Evolutionary conservation across 2,113 vertebrate species (phyloP).

Genomic region (Limanda limanda): DNA sequence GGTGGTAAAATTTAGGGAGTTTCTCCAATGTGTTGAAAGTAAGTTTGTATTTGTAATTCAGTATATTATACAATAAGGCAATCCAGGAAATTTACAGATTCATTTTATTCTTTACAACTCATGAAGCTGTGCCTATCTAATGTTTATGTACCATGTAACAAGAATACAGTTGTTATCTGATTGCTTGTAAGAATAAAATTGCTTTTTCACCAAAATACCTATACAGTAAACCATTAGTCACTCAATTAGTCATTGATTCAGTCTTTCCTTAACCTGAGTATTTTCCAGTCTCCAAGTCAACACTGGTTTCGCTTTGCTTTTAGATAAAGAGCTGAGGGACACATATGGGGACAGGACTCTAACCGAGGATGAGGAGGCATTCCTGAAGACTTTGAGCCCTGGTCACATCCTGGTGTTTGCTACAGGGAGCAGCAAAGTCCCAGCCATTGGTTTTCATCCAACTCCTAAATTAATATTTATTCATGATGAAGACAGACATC

Average conservation of each 20-base stretch:
- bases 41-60: neutral
- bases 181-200: neutral
- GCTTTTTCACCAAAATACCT: neutral
- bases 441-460: neutral
- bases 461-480: neutral
- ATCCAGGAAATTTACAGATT: neutral
- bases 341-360: neutral
- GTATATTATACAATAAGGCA: neutral
- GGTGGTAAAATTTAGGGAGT: neutral
- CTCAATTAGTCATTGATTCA: neutral
- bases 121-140: neutral
- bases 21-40: constrained; percentile 2
- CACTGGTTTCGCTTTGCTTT: neutral
- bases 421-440: neutral
- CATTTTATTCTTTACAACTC: neutral
- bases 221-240: neutral
- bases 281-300: neutral
- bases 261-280: neutral
- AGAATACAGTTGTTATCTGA: neutral
- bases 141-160: neutral
- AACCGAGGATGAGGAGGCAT: neutral
- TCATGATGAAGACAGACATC: neutral
- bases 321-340: neutral
- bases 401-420: neutral
- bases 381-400: neutral